Evolutionary conservation across 1,140 invertebrate genomes (phyloP).

Genomic region (Ruditapes philippinarum): DNA sequence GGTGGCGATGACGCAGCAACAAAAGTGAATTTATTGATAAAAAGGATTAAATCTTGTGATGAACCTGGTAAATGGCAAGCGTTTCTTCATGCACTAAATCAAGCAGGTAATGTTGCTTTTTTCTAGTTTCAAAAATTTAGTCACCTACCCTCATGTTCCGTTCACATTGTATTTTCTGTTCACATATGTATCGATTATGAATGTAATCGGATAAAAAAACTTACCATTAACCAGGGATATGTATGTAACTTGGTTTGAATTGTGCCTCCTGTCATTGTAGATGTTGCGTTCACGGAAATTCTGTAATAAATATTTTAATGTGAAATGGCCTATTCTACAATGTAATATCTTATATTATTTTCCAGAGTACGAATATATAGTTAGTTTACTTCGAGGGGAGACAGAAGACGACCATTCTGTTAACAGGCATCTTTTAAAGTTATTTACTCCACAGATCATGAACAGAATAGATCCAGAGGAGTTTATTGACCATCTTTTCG

Average conservation of each 20-base stretch:
- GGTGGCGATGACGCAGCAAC: not conserved
- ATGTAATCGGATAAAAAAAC: no score
- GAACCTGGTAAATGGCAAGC: conserved; percentile 42
- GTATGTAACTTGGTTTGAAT: no score
- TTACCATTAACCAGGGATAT: no score
- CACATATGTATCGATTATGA: no score
- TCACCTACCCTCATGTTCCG: no score
- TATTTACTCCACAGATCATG: conserved; percentile 42
- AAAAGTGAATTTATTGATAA: not conserved
- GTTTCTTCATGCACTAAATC: conserved; percentile 9
- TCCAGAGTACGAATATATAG: conserved; percentile 22
- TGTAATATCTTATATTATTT: no score
- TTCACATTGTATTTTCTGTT: no score
- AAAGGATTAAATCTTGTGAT: not conserved
- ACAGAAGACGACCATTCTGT: conserved; percentile 10
- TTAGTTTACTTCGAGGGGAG: not conserved
- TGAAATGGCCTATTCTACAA: no score
- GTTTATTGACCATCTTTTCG: conserved; percentile 29
- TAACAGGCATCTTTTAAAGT: not conserved
- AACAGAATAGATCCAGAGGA: conserved; percentile 16
- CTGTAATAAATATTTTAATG: no score
- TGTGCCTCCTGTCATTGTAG: no score
- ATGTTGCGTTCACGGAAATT: no score
- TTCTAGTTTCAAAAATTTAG: no score
- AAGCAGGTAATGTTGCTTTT: not conserved